These are phyloP conservation scores for Eumacrocentrus americanus DNA, from an alignment of 2,888 invertebrate species.

Conservation along the genomic window DNA sequence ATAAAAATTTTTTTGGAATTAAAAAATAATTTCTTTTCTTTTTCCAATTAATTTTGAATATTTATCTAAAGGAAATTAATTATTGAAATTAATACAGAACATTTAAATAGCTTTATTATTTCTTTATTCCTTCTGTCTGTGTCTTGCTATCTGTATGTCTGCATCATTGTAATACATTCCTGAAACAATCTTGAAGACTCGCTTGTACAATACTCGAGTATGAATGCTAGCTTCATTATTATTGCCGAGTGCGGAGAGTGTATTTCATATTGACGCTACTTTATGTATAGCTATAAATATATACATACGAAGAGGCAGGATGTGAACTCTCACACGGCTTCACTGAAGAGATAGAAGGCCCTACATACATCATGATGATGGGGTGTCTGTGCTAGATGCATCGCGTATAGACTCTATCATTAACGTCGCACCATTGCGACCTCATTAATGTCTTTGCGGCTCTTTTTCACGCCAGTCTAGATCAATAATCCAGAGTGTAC, in stretches of 20 bases:
- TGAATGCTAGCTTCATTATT: slow-evolving; percentile 18
- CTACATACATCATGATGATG: slow-evolving; percentile 7
- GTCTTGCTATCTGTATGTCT: not conserved
- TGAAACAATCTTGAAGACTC: slow-evolving; percentile 9
- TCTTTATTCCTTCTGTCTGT: not conserved
- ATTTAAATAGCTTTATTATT: not conserved
- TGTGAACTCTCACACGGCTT: not conserved
- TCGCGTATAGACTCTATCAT: slow-evolving; percentile 36
- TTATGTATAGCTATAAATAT: not conserved
- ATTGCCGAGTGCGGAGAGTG: not conserved
- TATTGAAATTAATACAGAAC: too few relatives aligned
- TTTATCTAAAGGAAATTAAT: not conserved
- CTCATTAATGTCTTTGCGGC: slow-evolving; percentile 40
- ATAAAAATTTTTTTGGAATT: not conserved
- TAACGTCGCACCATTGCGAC: slow-evolving; percentile 40
- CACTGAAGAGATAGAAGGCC: not conserved
- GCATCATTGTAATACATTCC: not conserved
- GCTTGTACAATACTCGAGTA: not conserved
- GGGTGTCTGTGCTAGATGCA: slow-evolving; percentile 11
- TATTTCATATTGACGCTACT: slow-evolving; percentile 7
- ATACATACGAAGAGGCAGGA: not conserved
- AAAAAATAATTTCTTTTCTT: not conserved
- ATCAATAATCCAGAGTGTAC: not conserved
- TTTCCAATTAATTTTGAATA: not conserved
- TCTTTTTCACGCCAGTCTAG: too few relatives aligned